Evolutionary conservation across 2,888 invertebrate species (phyloP).

Genomic region (Agrotis clavis): DNA sequence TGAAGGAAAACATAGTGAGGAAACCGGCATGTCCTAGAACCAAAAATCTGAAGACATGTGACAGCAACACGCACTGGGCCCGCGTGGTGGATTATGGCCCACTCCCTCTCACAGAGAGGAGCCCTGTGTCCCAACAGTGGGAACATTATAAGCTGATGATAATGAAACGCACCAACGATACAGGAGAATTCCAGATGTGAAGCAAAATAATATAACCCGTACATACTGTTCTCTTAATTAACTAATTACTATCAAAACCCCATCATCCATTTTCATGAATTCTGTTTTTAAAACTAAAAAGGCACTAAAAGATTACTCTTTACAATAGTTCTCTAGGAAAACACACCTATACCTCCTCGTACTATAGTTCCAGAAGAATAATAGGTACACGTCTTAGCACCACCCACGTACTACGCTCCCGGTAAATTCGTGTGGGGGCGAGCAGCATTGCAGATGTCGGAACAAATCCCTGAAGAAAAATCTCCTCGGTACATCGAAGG

Average conservation of each 20-base stretch:
- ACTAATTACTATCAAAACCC: background rate
- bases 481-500: slow-evolving; percentile 30
- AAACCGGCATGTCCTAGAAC: no score
- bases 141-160: no score
- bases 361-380: slow-evolving; percentile 32
- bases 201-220: no score
- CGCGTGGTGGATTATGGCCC: no score
- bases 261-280: background rate
- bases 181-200: no score
- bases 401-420: slow-evolving; percentile 47
- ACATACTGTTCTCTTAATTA: background rate
- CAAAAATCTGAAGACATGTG: no score
- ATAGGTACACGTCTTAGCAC: slow-evolving; percentile 43
- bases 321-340: background rate
- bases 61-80: no score
- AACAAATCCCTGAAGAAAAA: slow-evolving; percentile 56
- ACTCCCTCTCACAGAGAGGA: no score
- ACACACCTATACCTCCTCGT: slow-evolving; percentile 8
- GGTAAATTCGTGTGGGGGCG: slow-evolving; percentile 26
- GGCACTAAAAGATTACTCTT: background rate
- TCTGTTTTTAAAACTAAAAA: background rate
- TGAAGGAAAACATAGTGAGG: no score
- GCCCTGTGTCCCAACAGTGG: no score
- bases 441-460: slow-evolving; percentile 42
- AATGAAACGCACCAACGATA: no score